Percentiles rank a stretch among this genome's conserved stretches.
Evolutionary conservation across 1,140 invertebrate species (phyloP).

Genomic region (Cydia splendana): DNA sequence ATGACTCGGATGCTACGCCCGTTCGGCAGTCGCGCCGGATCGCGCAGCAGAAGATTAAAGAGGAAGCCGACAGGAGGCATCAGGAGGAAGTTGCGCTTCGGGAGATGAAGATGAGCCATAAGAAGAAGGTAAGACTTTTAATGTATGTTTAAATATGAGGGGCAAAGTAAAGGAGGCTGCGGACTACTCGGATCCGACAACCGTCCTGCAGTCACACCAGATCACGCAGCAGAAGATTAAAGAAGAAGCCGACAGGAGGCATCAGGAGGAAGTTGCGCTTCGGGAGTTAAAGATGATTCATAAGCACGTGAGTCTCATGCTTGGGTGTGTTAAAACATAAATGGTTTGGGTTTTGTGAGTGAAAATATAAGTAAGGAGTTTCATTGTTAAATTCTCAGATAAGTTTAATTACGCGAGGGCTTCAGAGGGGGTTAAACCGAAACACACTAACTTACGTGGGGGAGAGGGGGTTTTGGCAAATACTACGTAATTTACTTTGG

Average conservation of each 20-base stretch:
- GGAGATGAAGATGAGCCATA: slow-evolving; percentile 82
- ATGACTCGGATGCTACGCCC: slow-evolving; percentile 73
- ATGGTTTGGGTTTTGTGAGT: no score
- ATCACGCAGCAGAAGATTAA: slow-evolving; percentile 93
- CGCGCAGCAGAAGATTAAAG: slow-evolving; percentile 91
- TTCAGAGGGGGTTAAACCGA: no score
- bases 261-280: slow-evolving; percentile 85
- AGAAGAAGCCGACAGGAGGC: slow-evolving; percentile 87
- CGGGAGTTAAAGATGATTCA: slow-evolving; percentile 82
- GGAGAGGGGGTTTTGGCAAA: no score
- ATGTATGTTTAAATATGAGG: slow-evolving; percentile 17
- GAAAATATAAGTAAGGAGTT: no score
- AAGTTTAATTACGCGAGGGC: no score
- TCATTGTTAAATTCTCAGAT: no score
- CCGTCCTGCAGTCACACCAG: slow-evolving; percentile 87
- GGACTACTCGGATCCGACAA: slow-evolving; percentile 68
- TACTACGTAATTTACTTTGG: no score
- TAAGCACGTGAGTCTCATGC: no score
- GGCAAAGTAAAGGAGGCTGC: slow-evolving; percentile 34
- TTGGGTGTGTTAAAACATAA: no score
- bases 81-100: slow-evolving; percentile 85
- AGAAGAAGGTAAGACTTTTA: slow-evolving; percentile 78
- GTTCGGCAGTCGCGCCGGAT: slow-evolving; percentile 89
- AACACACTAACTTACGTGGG: no score
- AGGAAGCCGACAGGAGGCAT: slow-evolving; percentile 87